These are phyloP conservation scores for Enhydra lutris DNA, from an alignment of 2,113 vertebrate genomes.

Conservation along the genomic window DNA sequence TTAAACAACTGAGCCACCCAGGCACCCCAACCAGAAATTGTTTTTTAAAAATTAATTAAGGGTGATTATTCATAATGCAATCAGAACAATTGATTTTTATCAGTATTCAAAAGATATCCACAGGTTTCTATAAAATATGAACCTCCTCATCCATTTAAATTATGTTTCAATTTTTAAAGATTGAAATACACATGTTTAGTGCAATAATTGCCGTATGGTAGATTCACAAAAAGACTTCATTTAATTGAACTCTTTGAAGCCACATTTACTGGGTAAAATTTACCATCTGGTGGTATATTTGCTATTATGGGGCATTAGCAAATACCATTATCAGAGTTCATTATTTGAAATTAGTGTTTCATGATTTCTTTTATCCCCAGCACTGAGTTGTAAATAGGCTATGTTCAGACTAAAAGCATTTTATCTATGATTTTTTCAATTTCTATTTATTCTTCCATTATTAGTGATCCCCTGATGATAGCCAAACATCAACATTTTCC, in stretches of 20 bases:
- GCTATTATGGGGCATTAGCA: conserved; percentile 6
- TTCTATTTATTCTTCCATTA: not conserved
- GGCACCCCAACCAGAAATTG: not conserved
- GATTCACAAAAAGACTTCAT: not conserved
- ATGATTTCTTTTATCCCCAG: not conserved
- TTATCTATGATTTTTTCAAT: not conserved
- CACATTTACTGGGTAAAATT: conserved; percentile 42
- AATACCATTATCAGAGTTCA: conserved; percentile 13
- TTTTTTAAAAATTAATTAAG: conserved; percentile 3
- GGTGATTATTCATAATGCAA: conserved; percentile 1
- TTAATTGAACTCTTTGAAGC: conserved; percentile 35
- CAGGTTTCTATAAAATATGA: not conserved
- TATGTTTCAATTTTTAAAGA: not conserved
- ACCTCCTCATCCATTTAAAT: not conserved
- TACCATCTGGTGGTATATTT: conserved; percentile 38
- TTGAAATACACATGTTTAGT: not conserved
- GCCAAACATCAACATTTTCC: not conserved
- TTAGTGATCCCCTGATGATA: not conserved
- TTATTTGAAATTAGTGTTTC: not conserved
- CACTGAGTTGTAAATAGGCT: not conserved
- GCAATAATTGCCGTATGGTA: not conserved
- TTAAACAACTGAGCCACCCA: not conserved
- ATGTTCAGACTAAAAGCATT: not conserved
- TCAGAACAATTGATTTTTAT: not conserved
- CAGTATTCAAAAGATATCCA: not conserved